Base-by-base conservation (phyloP, 2,113 vertebrate species). In the Channa maculata region DNA sequence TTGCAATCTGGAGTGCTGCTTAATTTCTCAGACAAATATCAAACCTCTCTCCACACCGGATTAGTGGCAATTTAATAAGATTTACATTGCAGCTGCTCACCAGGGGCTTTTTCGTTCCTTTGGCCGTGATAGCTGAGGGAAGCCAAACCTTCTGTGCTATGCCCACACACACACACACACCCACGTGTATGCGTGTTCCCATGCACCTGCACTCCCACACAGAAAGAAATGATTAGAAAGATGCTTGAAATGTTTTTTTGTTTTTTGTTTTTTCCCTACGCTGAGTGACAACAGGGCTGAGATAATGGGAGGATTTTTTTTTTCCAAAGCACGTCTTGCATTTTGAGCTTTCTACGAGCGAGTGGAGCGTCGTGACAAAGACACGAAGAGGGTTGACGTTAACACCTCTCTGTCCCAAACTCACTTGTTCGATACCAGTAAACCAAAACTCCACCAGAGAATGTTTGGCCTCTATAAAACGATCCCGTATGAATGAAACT, bases 11-110 rank as follows among this genome's bases (percentile, higher is more conserved):
- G 66, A 84, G 79, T 38, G 78, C 80, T 57, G 57, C 74, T 71
- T 89, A 41, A 81, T 86, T 77, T 79, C 81, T 58, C 65, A 66
- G 65, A 86, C 84, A 81, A 84, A 92, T 72, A 89, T 88, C 86
- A 84, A 86, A 86, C 78, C 86, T 71, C 80, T 69, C 70, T 51
- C 50, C 73, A 66, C 81, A 49, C 69, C 74, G 77, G 82, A 89
- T 91, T 89, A 85, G 83, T 61, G 59, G 65, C 88, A 72, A 65
- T 80, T 70, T 76, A 84, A 88, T 82, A 70, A 62, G 75, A 86
- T 84, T 85, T 78, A 37, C 63, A 39, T 12, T 46, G 69, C 33
- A 51, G 44, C 60, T 44, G 74, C 63, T 77, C 64, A 70, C 58
- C 55, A 14, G 68, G 45, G 55, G 39, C 51, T 65, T 13, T 46